Evolutionary conservation across 2,888 invertebrate genomes (phyloP).

Genomic region (Asteroscopus sphinx): DNA sequence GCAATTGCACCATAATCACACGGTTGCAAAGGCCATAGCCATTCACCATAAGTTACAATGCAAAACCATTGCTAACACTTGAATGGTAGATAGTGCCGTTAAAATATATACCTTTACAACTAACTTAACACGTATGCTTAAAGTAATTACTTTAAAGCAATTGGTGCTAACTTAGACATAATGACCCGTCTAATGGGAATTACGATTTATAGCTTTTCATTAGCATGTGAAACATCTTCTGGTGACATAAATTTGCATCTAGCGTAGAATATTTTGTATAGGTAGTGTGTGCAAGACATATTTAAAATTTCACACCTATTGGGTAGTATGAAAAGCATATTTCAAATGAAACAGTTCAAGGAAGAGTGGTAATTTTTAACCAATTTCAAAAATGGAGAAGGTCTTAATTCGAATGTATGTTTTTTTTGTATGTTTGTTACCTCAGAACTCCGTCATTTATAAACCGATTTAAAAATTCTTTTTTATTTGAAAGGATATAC

Average conservation of each 20-base stretch:
- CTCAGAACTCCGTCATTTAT: too few species aligned
- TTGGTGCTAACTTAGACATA: constrained; percentile 26
- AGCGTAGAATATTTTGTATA: background rate
- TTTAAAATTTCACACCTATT: constrained; percentile 18
- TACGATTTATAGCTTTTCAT: constrained; percentile 24
- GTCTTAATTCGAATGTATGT: too few species aligned
- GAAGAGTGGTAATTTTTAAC: too few species aligned
- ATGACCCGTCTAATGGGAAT: constrained; percentile 21
- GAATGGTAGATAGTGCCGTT: constrained; percentile 13
- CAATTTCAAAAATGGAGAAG: too few species aligned
- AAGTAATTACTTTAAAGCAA: constrained; percentile 31
- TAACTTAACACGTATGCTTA: constrained; percentile 5
- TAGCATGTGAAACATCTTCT: constrained; percentile 13
- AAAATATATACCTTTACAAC: constrained; percentile 4
- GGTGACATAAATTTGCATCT: constrained; percentile 2
- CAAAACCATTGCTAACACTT: constrained; percentile 26
- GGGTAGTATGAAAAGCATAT: too few species aligned
- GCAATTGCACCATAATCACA: constrained; percentile 43
- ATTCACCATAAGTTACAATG: constrained; percentile 41
- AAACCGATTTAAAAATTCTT: too few species aligned
- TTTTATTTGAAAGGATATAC: too few species aligned
- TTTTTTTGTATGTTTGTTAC: too few species aligned
- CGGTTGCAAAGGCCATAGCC: constrained; percentile 42
- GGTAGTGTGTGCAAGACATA: constrained; percentile 4
- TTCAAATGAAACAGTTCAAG: too few species aligned